Conservation (phyloP, 2,888 invertebrate genomes). For the Drosophila cognata region DNA sequence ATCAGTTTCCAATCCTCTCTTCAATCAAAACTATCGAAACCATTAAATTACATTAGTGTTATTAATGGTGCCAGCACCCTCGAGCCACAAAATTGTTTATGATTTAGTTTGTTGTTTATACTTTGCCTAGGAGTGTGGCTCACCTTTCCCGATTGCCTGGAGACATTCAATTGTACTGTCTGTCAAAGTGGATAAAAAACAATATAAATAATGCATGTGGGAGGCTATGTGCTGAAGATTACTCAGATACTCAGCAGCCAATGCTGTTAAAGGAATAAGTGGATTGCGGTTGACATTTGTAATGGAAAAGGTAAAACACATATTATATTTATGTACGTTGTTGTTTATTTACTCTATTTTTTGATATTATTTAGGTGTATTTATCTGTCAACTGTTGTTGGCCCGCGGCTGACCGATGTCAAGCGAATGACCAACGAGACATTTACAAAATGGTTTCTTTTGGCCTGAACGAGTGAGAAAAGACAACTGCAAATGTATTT, state of each 20-base stretch:
- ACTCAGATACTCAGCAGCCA: constrained; percentile 50
- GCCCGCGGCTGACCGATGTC: constrained; percentile 70
- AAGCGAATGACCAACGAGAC: constrained; percentile 61
- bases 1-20: neutral
- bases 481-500: constrained; percentile 55
- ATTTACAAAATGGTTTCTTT: constrained; percentile 70
- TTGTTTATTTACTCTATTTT: neutral
- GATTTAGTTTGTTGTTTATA: neutral
- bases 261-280: constrained; percentile 3
- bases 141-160: constrained; percentile 1
- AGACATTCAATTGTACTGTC: constrained; percentile 2
- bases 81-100: neutral
- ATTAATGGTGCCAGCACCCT: neutral
- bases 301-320: constrained; percentile 65
- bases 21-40: neutral
- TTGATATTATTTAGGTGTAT: constrained; percentile 10
- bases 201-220: constrained; percentile 66
- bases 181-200: neutral
- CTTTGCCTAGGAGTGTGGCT: neutral
- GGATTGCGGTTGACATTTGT: constrained; percentile 5
- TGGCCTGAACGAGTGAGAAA: constrained; percentile 24
- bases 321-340: constrained; percentile 65
- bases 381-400: constrained; percentile 46
- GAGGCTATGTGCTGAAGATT: constrained; percentile 64
- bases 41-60: neutral